phyloP scores from a whole-genome alignment of 2,888 invertebrate species.

The Torymus aiolomorphi region DNA sequence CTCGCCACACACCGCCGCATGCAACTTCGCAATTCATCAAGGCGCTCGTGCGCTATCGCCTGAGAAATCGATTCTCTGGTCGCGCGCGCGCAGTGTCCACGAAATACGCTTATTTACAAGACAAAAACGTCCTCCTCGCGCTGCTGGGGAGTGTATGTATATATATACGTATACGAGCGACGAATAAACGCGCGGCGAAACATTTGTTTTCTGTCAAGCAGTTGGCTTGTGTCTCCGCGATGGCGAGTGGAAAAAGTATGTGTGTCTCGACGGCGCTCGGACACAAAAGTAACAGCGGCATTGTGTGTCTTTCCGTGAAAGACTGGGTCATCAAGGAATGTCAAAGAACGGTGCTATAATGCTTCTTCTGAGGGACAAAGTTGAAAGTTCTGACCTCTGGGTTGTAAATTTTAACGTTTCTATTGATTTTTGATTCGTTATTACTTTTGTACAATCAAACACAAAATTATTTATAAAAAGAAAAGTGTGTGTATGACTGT shows the following conservation, averaged over 20 bases:
- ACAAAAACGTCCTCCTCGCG: constrained; percentile 16
- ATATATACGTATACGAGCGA: no score
- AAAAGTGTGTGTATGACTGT: no score
- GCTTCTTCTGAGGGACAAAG: no score
- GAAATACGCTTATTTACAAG: constrained; percentile 14
- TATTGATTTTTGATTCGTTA: no score
- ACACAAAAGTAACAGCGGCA: background rate
- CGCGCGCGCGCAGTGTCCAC: background rate
- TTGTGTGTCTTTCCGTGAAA: no score
- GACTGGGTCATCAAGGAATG: no score
- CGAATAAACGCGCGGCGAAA: background rate
- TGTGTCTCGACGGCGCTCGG: background rate
- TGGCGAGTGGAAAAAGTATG: background rate
- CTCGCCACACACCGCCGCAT: constrained; percentile 50
- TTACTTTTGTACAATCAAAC: no score
- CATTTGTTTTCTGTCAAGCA: constrained; percentile 26
- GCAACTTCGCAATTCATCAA: constrained; percentile 63
- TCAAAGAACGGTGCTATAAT: no score
- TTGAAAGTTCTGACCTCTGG: no score
- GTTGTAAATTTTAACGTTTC: no score
- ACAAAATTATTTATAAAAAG: no score
- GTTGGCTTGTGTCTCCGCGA: background rate
- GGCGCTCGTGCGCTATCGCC: constrained; percentile 48
- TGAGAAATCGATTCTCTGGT: constrained; percentile 41
- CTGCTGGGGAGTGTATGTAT: no score